Evolutionary conservation across 2,797 vertebrate species (phyloP).

Genomic region (Poeciliopsis paucimaculata): DNA sequence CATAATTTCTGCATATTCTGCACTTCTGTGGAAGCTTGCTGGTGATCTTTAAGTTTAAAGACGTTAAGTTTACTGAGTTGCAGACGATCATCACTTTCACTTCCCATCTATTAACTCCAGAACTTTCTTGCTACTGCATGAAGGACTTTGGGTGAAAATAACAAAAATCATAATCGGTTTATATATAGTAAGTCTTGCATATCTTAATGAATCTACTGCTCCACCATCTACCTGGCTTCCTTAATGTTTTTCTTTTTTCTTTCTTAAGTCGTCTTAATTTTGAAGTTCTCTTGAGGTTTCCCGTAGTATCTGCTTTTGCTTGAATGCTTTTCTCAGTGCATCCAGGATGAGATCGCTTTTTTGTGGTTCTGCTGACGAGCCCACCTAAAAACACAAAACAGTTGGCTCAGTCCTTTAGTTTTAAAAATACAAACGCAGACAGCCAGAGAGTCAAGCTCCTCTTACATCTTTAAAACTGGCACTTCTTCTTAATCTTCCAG

Average conservation of each 20-base stretch:
- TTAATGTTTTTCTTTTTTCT: not conserved
- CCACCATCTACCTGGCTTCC: not conserved
- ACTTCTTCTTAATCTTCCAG: conserved; percentile 35
- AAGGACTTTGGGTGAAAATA: not conserved
- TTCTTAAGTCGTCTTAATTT: not conserved
- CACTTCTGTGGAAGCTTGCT: not conserved
- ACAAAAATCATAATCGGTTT: not conserved
- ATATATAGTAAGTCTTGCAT: not conserved
- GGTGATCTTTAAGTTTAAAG: not conserved
- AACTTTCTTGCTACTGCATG: not conserved
- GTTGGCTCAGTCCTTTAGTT: not conserved
- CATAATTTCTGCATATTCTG: not conserved
- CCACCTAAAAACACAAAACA: conserved; percentile 27
- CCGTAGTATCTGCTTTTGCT: conserved; percentile 36
- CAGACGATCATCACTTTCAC: not conserved
- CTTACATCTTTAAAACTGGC: conserved; percentile 47
- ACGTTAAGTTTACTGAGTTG: not conserved
- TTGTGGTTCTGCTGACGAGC: conserved; percentile 4
- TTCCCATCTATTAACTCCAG: not conserved
- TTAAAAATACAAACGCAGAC: not conserved
- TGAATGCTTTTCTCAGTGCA: conserved; percentile 49
- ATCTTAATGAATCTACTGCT: not conserved
- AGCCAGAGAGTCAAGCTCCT: not conserved
- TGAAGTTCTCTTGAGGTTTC: not conserved
- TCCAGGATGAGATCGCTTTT: conserved; percentile 26